Evolutionary conservation across 1,140 invertebrate genomes (phyloP).

Genomic region (Cherax quadricarinatus): DNA sequence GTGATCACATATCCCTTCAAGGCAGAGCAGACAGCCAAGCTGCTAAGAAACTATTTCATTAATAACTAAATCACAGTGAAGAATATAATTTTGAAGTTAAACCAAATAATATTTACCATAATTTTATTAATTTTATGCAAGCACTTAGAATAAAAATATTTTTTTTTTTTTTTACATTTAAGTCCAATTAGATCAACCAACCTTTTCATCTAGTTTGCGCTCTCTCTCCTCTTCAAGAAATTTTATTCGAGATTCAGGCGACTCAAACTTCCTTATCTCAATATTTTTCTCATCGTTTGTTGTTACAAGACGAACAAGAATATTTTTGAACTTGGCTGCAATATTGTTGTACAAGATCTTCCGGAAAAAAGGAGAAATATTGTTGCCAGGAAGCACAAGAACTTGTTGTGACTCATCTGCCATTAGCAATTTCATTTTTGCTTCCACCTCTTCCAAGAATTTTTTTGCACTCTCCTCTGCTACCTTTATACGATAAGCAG

Average conservation of each 20-base stretch:
- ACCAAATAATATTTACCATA: no score
- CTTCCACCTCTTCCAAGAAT: slow-evolving; percentile 45
- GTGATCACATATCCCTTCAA: no score
- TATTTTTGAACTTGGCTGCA: slow-evolving; percentile 47
- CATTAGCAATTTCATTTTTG: slow-evolving; percentile 55
- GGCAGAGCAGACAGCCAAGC: no score
- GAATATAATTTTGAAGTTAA: no score
- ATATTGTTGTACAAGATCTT: slow-evolving; percentile 65
- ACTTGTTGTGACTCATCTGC: background rate
- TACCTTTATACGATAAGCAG: slow-evolving; percentile 26
- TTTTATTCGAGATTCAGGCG: background rate
- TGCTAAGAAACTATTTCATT: no score
- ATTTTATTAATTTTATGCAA: no score
- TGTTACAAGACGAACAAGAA: slow-evolving; percentile 23
- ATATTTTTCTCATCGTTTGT: slow-evolving; percentile 44
- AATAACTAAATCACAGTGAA: no score
- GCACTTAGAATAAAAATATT: no score
- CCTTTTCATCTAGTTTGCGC: slow-evolving; percentile 43
- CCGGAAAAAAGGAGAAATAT: slow-evolving; percentile 47
- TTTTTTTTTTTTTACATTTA: no score
- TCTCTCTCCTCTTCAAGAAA: slow-evolving; percentile 48
- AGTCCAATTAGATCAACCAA: slow-evolving; percentile 1
- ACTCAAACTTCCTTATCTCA: slow-evolving; percentile 48
- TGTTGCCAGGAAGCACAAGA: slow-evolving; percentile 33
- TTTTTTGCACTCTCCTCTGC: slow-evolving; percentile 53